Evolutionary conservation across 2,888 invertebrate species (phyloP).

Genomic region (Bedellia somnulentella): DNA sequence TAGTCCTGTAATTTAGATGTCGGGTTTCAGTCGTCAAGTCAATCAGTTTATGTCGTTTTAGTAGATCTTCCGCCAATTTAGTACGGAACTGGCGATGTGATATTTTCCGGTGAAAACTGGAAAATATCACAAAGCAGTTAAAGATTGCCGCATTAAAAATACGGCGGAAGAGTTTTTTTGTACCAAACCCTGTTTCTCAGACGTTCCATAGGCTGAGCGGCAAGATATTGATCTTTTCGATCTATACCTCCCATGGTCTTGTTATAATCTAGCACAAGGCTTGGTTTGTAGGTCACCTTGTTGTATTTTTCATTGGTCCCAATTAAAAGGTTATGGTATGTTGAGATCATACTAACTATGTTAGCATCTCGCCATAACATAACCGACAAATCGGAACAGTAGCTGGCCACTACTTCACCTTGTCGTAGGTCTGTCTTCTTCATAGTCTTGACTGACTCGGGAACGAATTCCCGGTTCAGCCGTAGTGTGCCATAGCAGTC

Average conservation of each 20-base stretch:
- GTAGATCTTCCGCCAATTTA: slow-evolving; percentile 2
- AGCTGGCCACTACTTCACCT: slow-evolving; percentile 8
- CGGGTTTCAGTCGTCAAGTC: slow-evolving; percentile 4
- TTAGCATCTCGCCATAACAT: slow-evolving; percentile 11
- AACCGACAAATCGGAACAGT: slow-evolving; percentile 11
- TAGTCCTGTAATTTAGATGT: background rate
- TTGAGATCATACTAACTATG: slow-evolving; percentile 9
- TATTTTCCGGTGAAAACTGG: background rate
- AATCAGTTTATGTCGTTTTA: slow-evolving; percentile 1
- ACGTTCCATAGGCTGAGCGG: slow-evolving; percentile 7
- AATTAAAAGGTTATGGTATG: slow-evolving; percentile 8
- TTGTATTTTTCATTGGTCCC: slow-evolving; percentile 8
- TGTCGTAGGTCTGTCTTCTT: slow-evolving; percentile 9
- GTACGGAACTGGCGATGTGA: slow-evolving; percentile 1
- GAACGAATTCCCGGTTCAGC: slow-evolving; percentile 13
- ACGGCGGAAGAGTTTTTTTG: slow-evolving; percentile 12
- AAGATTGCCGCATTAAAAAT: slow-evolving; percentile 3
- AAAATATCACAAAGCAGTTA: slow-evolving; percentile 3
- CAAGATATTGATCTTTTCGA: slow-evolving; percentile 7
- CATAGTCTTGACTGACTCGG: slow-evolving; percentile 9
- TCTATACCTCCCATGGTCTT: slow-evolving; percentile 10
- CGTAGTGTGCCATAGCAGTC: slow-evolving; percentile 5
- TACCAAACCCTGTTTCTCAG: slow-evolving; percentile 9
- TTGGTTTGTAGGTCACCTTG: slow-evolving; percentile 5
- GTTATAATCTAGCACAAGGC: slow-evolving; percentile 10